phyloP scores from a whole-genome alignment of 2,797 vertebrate species.

The Sarcophilus harrisii region DNA sequence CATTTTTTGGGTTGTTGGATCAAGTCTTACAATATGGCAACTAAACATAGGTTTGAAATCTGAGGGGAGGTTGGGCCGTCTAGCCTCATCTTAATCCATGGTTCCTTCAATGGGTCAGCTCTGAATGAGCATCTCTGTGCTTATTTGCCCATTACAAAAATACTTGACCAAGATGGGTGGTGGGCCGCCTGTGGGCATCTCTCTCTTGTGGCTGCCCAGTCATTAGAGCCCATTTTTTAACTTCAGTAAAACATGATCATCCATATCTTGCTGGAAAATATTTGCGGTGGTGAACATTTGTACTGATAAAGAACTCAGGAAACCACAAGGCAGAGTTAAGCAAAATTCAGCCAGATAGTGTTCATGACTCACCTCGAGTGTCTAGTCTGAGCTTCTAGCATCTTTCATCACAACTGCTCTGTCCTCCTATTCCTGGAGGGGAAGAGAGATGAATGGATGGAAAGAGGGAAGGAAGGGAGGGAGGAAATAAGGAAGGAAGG shows the following conservation, averaged over 20 bases:
- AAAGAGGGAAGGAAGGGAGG: neutral
- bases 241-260: conserved; percentile 62
- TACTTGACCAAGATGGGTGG: conserved; percentile 3
- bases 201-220: conserved; percentile 37
- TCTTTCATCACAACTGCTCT: conserved; percentile 22
- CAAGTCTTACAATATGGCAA: neutral
- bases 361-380: conserved; percentile 36
- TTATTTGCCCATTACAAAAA: neutral
- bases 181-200: conserved; percentile 28
- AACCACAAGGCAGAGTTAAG: conserved; percentile 28
- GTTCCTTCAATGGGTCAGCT: neutral
- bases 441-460: neutral
- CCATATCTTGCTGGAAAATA: conserved; percentile 55
- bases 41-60: conserved; percentile 9
- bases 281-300: conserved; percentile 48
- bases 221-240: conserved; percentile 35
- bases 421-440: conserved; percentile 34
- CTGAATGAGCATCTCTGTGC: rapidly evolving
- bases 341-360: conserved; percentile 23
- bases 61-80: neutral
- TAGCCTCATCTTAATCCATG: neutral
- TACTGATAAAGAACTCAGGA: conserved; percentile 63
- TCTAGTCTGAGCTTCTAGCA: neutral
- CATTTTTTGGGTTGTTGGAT: neutral
- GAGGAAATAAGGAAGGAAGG: neutral